Evolutionary conservation across 2,797 vertebrate genomes (phyloP), one percentile per base, ranked within the genome.

Genomic region (Protonibea diacanthus): DNA sequence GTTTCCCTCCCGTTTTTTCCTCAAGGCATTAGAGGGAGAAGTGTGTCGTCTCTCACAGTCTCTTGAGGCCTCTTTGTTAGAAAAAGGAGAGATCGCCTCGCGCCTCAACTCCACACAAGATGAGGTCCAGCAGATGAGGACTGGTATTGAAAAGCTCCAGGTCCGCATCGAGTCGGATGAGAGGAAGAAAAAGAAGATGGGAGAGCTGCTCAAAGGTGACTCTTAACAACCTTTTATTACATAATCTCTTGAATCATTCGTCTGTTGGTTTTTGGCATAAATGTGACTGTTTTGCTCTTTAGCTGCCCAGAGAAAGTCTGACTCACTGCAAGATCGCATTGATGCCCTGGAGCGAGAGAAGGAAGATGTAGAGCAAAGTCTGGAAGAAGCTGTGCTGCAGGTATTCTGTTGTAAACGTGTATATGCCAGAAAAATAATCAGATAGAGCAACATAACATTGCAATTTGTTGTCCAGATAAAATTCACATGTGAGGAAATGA

Each of bases 91-190:
- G 89, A 95, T 98, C 23, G 96, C 95, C 1, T 90, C 88, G 71
- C 94, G 96, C 29, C 93, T 99, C 47, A 95, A 93, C 58, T 95
- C 96, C 21, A 96, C 97, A 3, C 96, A 97, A 70, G 95, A 96
- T 8, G 97, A 98, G 82, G 93, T 96, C 59, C 81, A 82, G 51
- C 95, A 97, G 87, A 93, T 98, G 95, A 93, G 94, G 55, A 86
- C 56, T 0, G 97, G 96, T 56, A 98, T 97, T 1, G 97, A 99
- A 91, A 98, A 96, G 76, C 95, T 99, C 5, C 96, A 95, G 86
- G 92, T 97, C 58, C 96, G 96, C 83, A 98, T 99, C 2, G 97
- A 98, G 89, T 96, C 96, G 0, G 97, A 98, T 17, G 97, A 99
- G 87, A 96, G 94, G 82, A 96, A 95, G 92, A 97, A 95, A 63